These are phyloP conservation scores for Stegophylla sp. DNA, from an alignment of 2,888 invertebrate genomes.

Conservation along the genomic window DNA sequence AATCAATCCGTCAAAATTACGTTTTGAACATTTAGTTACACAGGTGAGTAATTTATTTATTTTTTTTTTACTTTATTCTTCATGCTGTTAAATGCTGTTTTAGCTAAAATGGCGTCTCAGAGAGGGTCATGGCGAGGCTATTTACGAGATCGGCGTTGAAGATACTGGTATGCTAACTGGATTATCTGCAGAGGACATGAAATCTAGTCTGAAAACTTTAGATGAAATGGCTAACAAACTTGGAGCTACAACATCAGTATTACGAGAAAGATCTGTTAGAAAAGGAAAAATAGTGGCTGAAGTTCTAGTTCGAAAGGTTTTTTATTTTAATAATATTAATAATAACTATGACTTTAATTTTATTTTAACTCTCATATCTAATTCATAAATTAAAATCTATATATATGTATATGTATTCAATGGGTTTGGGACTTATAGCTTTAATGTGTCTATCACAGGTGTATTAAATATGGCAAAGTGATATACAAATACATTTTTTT, in stretches of 20 bases:
- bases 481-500: too few species aligned
- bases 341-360: too few species aligned
- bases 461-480: too few species aligned
- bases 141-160: constrained; percentile 95
- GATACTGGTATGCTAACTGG: constrained; percentile 89
- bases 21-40: constrained; percentile 95
- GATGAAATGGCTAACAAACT: constrained; percentile 87
- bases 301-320: constrained; percentile 84
- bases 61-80: not conserved
- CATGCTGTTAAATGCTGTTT: constrained; percentile 24
- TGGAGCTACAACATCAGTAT: constrained; percentile 80
- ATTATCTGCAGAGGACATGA: constrained; percentile 81
- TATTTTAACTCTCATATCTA: too few species aligned
- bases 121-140: constrained; percentile 95
- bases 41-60: constrained; percentile 71
- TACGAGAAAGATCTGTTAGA: constrained; percentile 72
- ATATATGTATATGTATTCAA: too few species aligned
- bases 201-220: constrained; percentile 84
- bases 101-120: constrained; percentile 96
- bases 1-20: constrained; percentile 85
- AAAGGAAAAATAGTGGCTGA: constrained; percentile 77
- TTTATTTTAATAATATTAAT: constrained; percentile 52
- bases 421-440: too few species aligned
- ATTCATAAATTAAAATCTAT: too few species aligned
- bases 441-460: too few species aligned